Evolutionary conservation across 2,888 invertebrate species (phyloP).

Genomic region (Lycocerus yunnanus): DNA sequence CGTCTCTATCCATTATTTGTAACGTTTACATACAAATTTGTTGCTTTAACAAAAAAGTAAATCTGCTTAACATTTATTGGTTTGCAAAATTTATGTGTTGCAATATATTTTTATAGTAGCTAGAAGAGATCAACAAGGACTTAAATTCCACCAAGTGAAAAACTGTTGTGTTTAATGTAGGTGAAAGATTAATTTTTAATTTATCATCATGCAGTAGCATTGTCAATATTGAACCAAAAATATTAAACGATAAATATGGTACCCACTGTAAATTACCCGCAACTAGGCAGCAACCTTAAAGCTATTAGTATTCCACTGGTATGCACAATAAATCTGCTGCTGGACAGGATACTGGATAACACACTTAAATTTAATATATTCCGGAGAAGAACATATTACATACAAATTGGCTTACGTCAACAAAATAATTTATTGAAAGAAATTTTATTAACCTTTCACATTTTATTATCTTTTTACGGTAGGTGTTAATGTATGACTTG

Average conservation of each 20-base stretch:
- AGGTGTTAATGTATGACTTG: slow-evolving; percentile 13
- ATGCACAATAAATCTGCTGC: slow-evolving; percentile 35
- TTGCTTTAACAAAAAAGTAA: slow-evolving; percentile 23
- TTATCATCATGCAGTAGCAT: background rate
- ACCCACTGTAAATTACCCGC: slow-evolving; percentile 14
- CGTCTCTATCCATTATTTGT: slow-evolving; percentile 16
- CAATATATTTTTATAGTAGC: slow-evolving; percentile 23
- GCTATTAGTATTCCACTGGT: slow-evolving; percentile 35
- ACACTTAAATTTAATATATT: slow-evolving; percentile 40
- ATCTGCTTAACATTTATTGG: slow-evolving; percentile 30
- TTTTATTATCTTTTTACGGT: background rate
- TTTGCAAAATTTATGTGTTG: slow-evolving; percentile 25
- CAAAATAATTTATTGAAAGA: slow-evolving; percentile 18
- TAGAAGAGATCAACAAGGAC: slow-evolving; percentile 12
- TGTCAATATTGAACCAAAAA: slow-evolving; percentile 11
- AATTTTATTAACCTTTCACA: slow-evolving; percentile 10
- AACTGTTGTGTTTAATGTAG: background rate
- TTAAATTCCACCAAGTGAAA: background rate
- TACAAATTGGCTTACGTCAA: slow-evolving; percentile 38
- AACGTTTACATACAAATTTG: slow-evolving; percentile 21
- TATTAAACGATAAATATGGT: slow-evolving; percentile 13
- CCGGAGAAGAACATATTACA: slow-evolving; percentile 36
- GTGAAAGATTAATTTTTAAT: background rate
- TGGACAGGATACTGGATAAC: slow-evolving; percentile 36
- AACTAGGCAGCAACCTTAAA: slow-evolving; percentile 12